Conservation (phyloP, 2,888 invertebrate species). For the Phymatocera aterrima region DNA sequence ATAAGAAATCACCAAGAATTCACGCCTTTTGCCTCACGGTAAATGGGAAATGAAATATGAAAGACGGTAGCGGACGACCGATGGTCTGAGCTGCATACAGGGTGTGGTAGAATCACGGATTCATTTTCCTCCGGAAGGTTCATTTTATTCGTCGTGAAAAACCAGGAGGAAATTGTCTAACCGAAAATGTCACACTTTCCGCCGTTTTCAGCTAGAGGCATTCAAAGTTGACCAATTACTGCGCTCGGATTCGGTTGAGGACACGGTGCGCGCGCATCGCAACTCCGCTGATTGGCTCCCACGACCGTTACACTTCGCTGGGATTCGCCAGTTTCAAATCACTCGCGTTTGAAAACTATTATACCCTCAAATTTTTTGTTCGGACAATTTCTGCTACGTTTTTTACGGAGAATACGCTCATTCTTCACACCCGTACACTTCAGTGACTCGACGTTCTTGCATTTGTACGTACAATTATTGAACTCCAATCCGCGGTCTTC, state of each 20-base stretch:
- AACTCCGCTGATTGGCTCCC: not conserved
- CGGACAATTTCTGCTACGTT: not conserved
- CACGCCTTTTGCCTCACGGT: conserved; percentile 6
- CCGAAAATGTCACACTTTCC: not conserved
- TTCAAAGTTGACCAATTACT: not conserved
- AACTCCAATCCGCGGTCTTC: too few species aligned
- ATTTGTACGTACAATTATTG: not conserved
- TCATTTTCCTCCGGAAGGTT: not conserved
- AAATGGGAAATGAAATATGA: conserved; percentile 9
- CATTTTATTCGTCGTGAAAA: not conserved
- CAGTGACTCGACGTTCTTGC: not conserved
- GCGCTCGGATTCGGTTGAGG: not conserved
- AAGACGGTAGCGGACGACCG: not conserved
- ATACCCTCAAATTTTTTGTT: not conserved
- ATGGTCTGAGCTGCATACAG: not conserved
- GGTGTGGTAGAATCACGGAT: not conserved
- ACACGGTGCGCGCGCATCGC: not conserved
- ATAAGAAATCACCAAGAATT: conserved; percentile 30
- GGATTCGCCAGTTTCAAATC: conserved; percentile 12
- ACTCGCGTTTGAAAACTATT: conserved; percentile 2
- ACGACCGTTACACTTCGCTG: conserved; percentile 2
- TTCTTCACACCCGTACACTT: not conserved
- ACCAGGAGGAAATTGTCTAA: not conserved
- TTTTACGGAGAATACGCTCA: not conserved
- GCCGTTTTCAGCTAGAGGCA: not conserved